Evolutionary conservation across 1,140 invertebrate genomes (phyloP), one percentile per base, ranked within the genome.

Genomic region (Leptopilina boulardi): DNA sequence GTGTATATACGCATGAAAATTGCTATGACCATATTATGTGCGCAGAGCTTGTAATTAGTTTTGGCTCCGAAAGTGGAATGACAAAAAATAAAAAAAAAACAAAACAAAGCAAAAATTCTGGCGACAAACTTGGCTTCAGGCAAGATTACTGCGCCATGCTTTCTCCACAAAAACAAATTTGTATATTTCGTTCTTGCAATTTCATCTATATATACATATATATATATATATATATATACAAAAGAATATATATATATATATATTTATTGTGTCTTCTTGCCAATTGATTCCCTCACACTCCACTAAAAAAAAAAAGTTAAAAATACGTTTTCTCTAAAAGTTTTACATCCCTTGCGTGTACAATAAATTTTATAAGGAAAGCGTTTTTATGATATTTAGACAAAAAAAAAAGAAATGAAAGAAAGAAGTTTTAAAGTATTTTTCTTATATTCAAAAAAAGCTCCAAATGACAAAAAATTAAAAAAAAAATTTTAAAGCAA

Each of bases 41-140:
- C n/a, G 26, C 59, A 30, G 26, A 10, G 59, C 59, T 26, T 66
- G 59, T 66, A 66, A 66, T 66, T 66, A 30, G 59, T 30, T 66
- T 66, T 30, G 59, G 59, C 59, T 66, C 59, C 5, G 13, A 51
- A n/a, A 30, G 13, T 66, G 15, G 26, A 66, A 66, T 66, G 23
- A n/a, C 59, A 66, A 66, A 34, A 30, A 66, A n/a, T n/a, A n/a
- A n/a, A n/a, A n/a, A n/a, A n/a, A n/a, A n/a, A n/a, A n/a, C n/a
- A n/a, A n/a, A n/a, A n/a, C n/a, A n/a, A 66, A 34, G 8, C 21
- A 3, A 30, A 66, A 66, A 66, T 3, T 66, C 15, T 66, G 15
- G 10, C 59, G 56, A 30, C 8, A 34, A 66, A 66, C 23, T 66
- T 30, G 59, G 59, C 59, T 66, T 13, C 13, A 66, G n/a, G 19